phyloP scores from a whole-genome alignment of 2,113 vertebrate genomes.

The Clarias macrocephalus region DNA sequence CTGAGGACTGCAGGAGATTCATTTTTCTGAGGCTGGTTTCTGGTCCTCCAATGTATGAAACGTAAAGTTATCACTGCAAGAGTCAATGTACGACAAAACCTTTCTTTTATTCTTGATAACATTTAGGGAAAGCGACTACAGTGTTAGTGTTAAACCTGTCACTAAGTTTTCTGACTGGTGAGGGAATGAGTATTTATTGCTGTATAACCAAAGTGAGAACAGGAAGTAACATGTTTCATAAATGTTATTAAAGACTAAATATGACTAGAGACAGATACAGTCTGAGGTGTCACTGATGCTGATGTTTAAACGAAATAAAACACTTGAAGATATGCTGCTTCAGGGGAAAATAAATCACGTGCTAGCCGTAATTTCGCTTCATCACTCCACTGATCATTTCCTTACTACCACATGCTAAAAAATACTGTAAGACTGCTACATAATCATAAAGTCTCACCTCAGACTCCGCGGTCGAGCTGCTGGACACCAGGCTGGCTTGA shows the following conservation, averaged over 20 bases:
- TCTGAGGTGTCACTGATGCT: not conserved
- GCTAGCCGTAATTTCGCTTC: not conserved
- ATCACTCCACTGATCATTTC: not conserved
- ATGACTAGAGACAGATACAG: not conserved
- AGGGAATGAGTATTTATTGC: not conserved
- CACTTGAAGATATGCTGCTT: not conserved
- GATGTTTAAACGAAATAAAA: not conserved
- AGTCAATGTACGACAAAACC: too few relatives aligned
- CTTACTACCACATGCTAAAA: not conserved
- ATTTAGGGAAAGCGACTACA: not conserved
- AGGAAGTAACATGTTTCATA: not conserved
- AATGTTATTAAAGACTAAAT: not conserved
- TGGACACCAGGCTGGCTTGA: constrained; percentile 64
- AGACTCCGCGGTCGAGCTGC: constrained; percentile 65
- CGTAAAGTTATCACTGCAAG: too few relatives aligned
- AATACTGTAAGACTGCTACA: not conserved
- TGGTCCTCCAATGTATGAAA: too few relatives aligned
- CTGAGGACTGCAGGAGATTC: too few relatives aligned
- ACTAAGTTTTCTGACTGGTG: not conserved
- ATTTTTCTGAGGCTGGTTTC: too few relatives aligned
- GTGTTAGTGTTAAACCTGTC: not conserved
- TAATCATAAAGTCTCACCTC: constrained; percentile 71
- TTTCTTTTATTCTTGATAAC: too few relatives aligned
- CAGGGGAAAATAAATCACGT: not conserved
- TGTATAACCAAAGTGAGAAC: not conserved